A percentile compares a stretch with the other conserved stretches of the same genome.
Evolutionary conservation across 2,888 invertebrate species (phyloP).

Genomic region (Gryllus longicercus): DNA sequence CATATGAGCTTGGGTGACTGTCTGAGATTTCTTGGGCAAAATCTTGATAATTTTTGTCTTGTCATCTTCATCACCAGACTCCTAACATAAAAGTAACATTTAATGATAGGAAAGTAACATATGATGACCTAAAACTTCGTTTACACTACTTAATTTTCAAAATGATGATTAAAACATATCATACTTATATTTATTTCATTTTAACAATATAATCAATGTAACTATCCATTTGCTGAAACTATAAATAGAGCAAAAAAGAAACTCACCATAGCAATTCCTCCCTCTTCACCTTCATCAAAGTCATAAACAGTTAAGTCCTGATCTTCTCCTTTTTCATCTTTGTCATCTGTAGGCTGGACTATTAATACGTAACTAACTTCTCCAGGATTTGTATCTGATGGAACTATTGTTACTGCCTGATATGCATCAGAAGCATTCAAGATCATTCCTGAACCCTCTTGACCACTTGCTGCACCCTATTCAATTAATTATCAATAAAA

Average conservation of each 20-base stretch:
- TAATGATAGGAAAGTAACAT: too few relatives aligned
- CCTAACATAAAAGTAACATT: conserved; percentile 43
- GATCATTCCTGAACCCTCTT: conserved; percentile 44
- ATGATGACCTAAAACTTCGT: too few relatives aligned
- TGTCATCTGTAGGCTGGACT: conserved; percentile 68
- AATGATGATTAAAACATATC: too few relatives aligned
- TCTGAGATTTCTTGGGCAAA: conserved; percentile 59
- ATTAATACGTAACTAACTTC: conserved; percentile 87
- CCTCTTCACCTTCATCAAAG: conserved; percentile 68
- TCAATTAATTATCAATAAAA: conserved; percentile 36
- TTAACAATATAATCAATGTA: too few relatives aligned
- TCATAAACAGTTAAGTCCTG: conserved; percentile 65
- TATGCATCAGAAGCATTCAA: conserved; percentile 61
- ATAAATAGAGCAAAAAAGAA: too few relatives aligned
- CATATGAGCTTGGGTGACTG: conserved; percentile 67
- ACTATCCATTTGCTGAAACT: too few relatives aligned
- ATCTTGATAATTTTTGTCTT: conserved; percentile 62
- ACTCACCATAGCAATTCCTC: conserved; percentile 44
- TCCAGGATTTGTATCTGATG: conserved; percentile 69
- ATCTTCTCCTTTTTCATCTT: conserved; percentile 53
- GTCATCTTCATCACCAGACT: conserved; percentile 63
- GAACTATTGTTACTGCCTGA: conserved; percentile 81
- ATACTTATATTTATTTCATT: too few relatives aligned
- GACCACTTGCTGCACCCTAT: not conserved
- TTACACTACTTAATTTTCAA: too few relatives aligned